Evolutionary conservation across 2,113 vertebrate species (phyloP).

Genomic region (Tachysurus fulvidraco): DNA sequence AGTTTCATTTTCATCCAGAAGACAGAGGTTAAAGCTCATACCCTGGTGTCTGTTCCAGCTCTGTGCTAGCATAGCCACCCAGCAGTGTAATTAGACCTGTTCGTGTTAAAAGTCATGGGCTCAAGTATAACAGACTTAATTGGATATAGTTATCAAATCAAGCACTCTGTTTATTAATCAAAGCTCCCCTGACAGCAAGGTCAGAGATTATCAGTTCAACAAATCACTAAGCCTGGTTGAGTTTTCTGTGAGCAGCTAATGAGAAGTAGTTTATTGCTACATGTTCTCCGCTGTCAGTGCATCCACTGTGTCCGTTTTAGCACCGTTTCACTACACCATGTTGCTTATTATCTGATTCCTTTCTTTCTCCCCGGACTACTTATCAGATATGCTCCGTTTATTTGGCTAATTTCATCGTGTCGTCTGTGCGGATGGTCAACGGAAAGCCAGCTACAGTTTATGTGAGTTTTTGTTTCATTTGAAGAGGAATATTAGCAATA

Average conservation of each 20-base stretch:
- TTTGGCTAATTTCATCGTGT: not conserved
- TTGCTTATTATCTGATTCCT: not conserved
- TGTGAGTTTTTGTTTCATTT: not conserved
- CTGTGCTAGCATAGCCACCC: not conserved
- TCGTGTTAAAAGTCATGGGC: not conserved
- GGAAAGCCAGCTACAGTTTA: not conserved
- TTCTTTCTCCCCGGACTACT: not conserved
- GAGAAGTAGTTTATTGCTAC: not conserved
- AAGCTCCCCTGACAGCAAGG: not conserved
- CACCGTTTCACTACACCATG: not conserved
- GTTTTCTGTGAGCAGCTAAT: slow-evolving; percentile 1
- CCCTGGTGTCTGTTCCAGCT: not conserved
- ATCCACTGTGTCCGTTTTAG: not conserved
- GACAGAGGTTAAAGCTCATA: not conserved
- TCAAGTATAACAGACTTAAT: not conserved
- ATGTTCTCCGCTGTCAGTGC: not conserved
- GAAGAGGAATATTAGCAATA: not conserved
- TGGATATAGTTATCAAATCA: slow-evolving; percentile 9
- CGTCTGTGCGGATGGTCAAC: not conserved
- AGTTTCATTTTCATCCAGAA: not conserved
- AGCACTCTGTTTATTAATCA: not conserved
- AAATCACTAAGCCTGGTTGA: slow-evolving; percentile 13
- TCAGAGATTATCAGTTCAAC: slow-evolving; percentile 5
- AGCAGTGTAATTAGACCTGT: not conserved
- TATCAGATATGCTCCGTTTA: not conserved